A percentile compares a stretch with the other conserved stretches of the same genome.
Conservation (phyloP, 2,797 vertebrate genomes). For the Sebastes steindachneri region DNA sequence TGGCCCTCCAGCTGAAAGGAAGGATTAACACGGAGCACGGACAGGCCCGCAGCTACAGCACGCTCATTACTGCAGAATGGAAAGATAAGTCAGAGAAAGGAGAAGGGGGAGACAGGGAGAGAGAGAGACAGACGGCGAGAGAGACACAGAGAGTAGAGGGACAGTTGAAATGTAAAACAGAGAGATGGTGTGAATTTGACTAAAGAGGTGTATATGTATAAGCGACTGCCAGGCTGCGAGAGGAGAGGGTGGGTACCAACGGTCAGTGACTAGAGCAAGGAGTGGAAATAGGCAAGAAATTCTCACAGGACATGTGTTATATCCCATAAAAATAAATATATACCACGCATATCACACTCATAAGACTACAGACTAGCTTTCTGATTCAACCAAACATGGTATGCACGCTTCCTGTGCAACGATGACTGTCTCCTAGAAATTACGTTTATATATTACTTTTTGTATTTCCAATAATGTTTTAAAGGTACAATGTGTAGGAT, state of each 20-base stretch:
- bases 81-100: slow-evolving; percentile 55
- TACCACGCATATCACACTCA: background rate
- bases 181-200: slow-evolving; percentile 25
- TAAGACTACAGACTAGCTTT: background rate
- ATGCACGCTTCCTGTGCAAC: background rate
- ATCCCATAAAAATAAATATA: background rate
- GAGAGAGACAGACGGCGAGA: slow-evolving; percentile 14
- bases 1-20: slow-evolving; percentile 81
- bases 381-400: background rate
- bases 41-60: slow-evolving; percentile 72
- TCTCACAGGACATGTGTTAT: background rate
- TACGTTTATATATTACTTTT: background rate
- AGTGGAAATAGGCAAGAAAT: background rate
- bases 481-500: too few relatives aligned
- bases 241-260: background rate
- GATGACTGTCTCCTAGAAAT: background rate
- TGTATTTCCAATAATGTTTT: background rate
- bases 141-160: background rate
- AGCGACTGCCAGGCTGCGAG: background rate
- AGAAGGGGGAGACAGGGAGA: slow-evolving; percentile 1
- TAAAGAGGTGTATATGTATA: background rate
- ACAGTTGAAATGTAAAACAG: slow-evolving; percentile 39
- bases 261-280: background rate
- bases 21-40: slow-evolving; percentile 78
- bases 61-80: slow-evolving; percentile 75